Percentiles rank a stretch among this genome's conserved stretches.
Conservation (phyloP, 2,888 invertebrate genomes). For the Ferrisia virgata region DNA sequence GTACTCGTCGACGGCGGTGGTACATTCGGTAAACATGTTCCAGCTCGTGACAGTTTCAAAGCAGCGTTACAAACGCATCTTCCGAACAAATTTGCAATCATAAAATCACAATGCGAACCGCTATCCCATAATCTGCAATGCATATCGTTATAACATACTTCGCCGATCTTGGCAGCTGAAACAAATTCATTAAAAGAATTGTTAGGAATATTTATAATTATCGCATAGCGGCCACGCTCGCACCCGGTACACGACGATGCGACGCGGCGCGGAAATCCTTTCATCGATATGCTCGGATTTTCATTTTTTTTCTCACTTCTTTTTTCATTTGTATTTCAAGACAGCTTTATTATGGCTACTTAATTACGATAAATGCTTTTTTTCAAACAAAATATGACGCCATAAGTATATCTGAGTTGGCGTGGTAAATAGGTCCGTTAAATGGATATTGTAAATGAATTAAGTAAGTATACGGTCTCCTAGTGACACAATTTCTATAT, state of each 20-base stretch:
- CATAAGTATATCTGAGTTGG: neutral
- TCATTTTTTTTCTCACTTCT: neutral
- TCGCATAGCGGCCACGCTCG: neutral
- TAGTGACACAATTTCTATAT: neutral
- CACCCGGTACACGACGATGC: neutral
- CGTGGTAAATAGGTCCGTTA: neutral
- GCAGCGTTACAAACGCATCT: slow-evolving; percentile 73
- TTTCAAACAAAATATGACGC: neutral
- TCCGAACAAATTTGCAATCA: slow-evolving; percentile 85
- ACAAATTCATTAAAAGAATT: slow-evolving; percentile 10
- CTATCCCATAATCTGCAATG: slow-evolving; percentile 82
- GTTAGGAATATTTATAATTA: slow-evolving; percentile 3
- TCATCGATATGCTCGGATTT: neutral
- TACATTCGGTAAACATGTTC: slow-evolving; percentile 33
- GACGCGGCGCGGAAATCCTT: neutral
- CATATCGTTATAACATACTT: slow-evolving; percentile 84
- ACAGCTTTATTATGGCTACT: neutral
- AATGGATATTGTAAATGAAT: neutral
- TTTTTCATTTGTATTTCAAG: neutral
- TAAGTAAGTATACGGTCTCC: too few relatives aligned
- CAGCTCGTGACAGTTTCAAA: slow-evolving; percentile 36
- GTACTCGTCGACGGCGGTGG: slow-evolving; percentile 34
- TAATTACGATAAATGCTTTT: slow-evolving; percentile 2
- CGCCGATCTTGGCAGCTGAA: slow-evolving; percentile 76
- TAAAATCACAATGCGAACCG: slow-evolving; percentile 82